phyloP scores from a whole-genome alignment of 2,113 vertebrate genomes.

The Baryphthengus martii region DNA sequence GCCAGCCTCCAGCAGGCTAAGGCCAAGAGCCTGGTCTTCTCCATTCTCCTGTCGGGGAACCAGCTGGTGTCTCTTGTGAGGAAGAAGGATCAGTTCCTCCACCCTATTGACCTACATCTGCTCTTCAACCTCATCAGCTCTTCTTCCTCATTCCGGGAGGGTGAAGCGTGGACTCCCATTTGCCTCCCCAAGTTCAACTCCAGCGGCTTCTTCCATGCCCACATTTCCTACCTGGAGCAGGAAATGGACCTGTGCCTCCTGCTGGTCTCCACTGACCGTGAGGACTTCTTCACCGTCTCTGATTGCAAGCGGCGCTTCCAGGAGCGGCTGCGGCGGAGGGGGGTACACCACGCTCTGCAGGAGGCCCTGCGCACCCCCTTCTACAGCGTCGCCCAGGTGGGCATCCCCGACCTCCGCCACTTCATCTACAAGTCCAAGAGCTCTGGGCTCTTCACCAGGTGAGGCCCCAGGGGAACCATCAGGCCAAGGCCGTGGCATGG shows the following conservation, averaged over 20 bases:
- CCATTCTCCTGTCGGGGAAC: constrained; percentile 89
- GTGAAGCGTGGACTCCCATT: constrained; percentile 96
- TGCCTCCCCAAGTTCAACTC: constrained; percentile 97
- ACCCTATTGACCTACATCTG: constrained; percentile 95
- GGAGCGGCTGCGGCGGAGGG: constrained; percentile 88
- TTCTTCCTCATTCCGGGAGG: constrained; percentile 92
- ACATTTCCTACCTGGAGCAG: constrained; percentile 94
- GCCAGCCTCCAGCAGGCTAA: constrained; percentile 90
- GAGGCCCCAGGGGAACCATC: not conserved
- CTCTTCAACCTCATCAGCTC: constrained; percentile 95
- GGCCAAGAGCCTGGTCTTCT: constrained; percentile 91
- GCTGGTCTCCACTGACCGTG: constrained; percentile 90
- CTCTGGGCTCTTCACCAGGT: constrained; percentile 97
- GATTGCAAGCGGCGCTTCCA: constrained; percentile 91
- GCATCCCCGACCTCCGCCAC: constrained; percentile 91
- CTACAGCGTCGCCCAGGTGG: constrained; percentile 87
- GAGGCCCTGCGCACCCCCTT: constrained; percentile 85
- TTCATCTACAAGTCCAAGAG: constrained; percentile 99
- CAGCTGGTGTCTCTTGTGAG: constrained; percentile 91
- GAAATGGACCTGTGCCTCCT: constrained; percentile 90
- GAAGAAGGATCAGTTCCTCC: constrained; percentile 93
- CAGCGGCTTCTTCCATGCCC: constrained; percentile 92
- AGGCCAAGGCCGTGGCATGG: fast-evolving
- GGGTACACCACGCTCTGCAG: constrained; percentile 79
- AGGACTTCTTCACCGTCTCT: constrained; percentile 95